Evolutionary conservation across 2,888 invertebrate genomes (phyloP), one percentile per base, ranked within the genome.

Genomic region (Pilophorus perplexus): DNA sequence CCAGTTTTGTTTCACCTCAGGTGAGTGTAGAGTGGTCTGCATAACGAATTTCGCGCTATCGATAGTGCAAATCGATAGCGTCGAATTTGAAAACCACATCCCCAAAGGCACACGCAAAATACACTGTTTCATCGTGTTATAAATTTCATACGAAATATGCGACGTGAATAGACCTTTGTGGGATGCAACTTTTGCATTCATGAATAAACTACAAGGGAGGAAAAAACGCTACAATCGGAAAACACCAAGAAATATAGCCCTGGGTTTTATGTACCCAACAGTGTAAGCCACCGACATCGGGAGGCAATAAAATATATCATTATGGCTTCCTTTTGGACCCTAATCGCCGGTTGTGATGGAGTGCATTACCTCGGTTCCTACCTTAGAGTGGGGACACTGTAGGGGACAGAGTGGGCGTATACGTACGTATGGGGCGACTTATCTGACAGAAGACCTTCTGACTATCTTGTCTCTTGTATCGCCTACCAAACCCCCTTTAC

Each of bases 291-390:
- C 52, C 52, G 52, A 28, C 28, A 16, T 14, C 2, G 8, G 50
- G 14, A 22, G 50, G 23, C 50, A 16, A 23, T 52, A 52, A 52
- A 52, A 52, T 33, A 27, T 18, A 52, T 52, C 52, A 28, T 52
- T 27, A 52, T 25, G 33, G 52, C 52, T 33, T 52, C 52, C 33
- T 33, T 52, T 52, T 52, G 20, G 52, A 52, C 14, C 12, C 28
- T 52, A 52, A 52, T 52, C 27, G 52, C n/a, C 52, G 14, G n/a
- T n/a, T 33, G 33, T 27, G 52, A 52, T 52, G 52, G 52, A 52
- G 52, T 52, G 18, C 52, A 52, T 52, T 52, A 52, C 28, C 12
- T 16, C 25, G 8, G 52, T 18, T 14, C 46, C 25, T 23, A 46
- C 46, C 46, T 20, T 23, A 4, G 2, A 6, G 14, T 46, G 14